Conservation (phyloP, 2,113 vertebrate genomes). For the Ariopsis seemanni region DNA sequence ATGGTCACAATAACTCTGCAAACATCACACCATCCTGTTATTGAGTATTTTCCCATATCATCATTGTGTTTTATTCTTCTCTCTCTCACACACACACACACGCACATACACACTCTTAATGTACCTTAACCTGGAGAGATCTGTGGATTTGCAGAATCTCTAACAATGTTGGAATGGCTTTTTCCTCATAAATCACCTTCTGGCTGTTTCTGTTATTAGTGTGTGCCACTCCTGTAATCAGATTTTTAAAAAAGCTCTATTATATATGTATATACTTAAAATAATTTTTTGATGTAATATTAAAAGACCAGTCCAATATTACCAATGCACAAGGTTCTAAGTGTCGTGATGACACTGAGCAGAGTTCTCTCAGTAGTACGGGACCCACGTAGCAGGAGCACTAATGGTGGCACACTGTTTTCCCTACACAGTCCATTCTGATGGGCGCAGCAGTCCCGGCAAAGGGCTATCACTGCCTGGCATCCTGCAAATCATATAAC, state of each 20-base stretch:
- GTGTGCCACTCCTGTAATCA: constrained; percentile 70
- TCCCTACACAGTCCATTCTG: constrained; percentile 75
- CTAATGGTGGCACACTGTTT: constrained; percentile 72
- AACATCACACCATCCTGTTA: not conserved
- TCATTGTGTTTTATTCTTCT: not conserved
- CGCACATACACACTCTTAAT: not conserved
- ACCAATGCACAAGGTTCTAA: constrained; percentile 75
- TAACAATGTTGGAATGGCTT: constrained; percentile 71
- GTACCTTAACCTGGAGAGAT: constrained; percentile 72
- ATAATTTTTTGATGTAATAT: not conserved
- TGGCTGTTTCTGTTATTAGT: constrained; percentile 71
- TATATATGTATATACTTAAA: not conserved
- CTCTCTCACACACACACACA: not conserved
- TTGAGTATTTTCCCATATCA: not conserved
- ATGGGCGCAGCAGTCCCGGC: constrained; percentile 69
- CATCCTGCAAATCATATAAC: constrained; percentile 53
- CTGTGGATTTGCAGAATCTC: constrained; percentile 67
- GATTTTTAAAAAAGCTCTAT: not conserved
- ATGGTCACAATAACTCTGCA: not conserved
- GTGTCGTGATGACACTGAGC: constrained; percentile 69
- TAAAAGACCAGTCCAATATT: not conserved
- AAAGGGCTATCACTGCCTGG: constrained; percentile 72
- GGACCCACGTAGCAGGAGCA: constrained; percentile 68
- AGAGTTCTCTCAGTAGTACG: constrained; percentile 70
- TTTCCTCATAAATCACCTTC: constrained; percentile 67